Evolutionary conservation across 2,888 invertebrate genomes (phyloP).

Genomic region (Anarsia innoxiella): DNA sequence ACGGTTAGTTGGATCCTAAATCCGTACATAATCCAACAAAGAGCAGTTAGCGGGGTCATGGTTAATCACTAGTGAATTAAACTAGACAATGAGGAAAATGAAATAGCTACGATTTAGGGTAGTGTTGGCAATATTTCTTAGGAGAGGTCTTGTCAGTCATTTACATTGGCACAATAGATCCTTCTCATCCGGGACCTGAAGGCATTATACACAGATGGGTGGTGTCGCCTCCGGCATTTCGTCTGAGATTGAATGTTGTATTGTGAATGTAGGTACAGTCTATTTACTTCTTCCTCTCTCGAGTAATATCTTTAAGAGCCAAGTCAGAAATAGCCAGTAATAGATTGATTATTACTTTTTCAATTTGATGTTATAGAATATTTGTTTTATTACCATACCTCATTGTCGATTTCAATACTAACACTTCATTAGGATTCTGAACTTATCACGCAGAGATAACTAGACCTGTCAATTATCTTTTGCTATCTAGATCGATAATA

Average conservation of each 20-base stretch:
- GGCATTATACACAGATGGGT: conserved; percentile 13
- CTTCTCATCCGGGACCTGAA: conserved; percentile 4
- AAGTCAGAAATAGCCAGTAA: too few relatives aligned
- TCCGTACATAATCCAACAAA: neutral
- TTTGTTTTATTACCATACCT: neutral
- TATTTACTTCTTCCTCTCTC: too few relatives aligned
- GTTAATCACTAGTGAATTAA: conserved; percentile 4
- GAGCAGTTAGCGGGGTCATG: neutral
- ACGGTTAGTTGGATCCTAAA: neutral
- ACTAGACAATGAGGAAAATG: neutral
- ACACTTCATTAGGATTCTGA: conserved; percentile 34
- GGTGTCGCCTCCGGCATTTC: conserved; percentile 13
- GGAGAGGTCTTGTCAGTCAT: conserved; percentile 10
- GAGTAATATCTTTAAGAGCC: too few relatives aligned
- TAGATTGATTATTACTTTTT: too few relatives aligned
- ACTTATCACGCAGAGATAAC: conserved; percentile 38
- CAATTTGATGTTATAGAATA: neutral
- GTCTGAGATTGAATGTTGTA: conserved; percentile 12
- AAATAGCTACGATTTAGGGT: neutral
- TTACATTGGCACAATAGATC: conserved; percentile 12
- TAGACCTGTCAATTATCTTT: too few relatives aligned
- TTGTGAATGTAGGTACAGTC: too few relatives aligned
- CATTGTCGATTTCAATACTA: neutral
- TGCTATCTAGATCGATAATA: conserved; percentile 50
- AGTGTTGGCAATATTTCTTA: conserved; percentile 7